Evolutionary conservation across 2,113 vertebrate genomes (phyloP), one percentile per base, ranked within the genome.

Genomic region (Halcyon malimbica): DNA sequence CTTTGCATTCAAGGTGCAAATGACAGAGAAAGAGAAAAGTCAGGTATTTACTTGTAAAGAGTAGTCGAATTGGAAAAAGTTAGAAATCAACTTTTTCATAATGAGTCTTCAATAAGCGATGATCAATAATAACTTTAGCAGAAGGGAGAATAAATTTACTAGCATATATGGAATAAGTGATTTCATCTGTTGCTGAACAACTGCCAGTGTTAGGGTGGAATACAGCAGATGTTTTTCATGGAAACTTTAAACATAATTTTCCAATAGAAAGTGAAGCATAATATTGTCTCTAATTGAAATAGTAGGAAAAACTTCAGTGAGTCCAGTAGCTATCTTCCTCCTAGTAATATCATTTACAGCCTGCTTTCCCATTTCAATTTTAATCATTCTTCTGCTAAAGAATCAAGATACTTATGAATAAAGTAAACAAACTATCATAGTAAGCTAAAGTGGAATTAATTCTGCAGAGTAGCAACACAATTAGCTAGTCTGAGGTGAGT

Each of bases 221-320:
- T 65, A 82, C 53, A 93, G 87, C 93, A 96, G 89, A 89, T 94
- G 95, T 94, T 97, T 95, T 91, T 89, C 74, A 79, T 76, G 89
- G 94, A 96, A 95, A 95, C 84, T 94, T 94, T 87, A 87, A 75
- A 87, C 77, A 79, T 82, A 48, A 87, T 91, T 95, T 97, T 96
- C 91, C 91, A 79, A 64, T 68, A 91, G 93, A 96, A 95, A 89
- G 29, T 71, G 74, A 87, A 76, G 87, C 42, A 91, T 84, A 91
- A 79, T 84, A 78, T 87, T 89, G 80, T 75, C 35, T 89, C 10
- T 75, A 35, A 81, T 53, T 89, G 83, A 87, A 89, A 82, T 17
- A 89, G 39, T 25, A 79, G 74, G 69, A 89, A 93, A 95, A 96
- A 56, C 33, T 71, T 64, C 18, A 76, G 33, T 71, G 42, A 10